Conservation (phyloP, 1,140 invertebrate genomes). For the Drosophila jambulina region DNA sequence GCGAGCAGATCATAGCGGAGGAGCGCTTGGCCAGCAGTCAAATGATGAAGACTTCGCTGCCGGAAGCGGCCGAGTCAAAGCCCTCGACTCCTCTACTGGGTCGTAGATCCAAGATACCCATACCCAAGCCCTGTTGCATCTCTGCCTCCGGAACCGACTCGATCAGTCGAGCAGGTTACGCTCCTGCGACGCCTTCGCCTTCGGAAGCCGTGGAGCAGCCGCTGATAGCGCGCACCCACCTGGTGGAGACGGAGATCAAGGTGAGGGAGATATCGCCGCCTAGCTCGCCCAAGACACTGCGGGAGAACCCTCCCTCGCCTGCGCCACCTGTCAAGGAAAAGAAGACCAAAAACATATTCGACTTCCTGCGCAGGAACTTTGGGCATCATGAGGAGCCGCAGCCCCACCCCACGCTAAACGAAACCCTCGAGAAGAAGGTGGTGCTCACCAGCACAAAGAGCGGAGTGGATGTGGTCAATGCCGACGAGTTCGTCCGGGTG, state of each 20-base stretch:
- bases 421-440: slow-evolving; percentile 71
- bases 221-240: slow-evolving; percentile 67
- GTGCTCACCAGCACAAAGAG: slow-evolving; percentile 73
- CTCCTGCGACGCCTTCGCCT: slow-evolving; percentile 12
- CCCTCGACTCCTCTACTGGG: slow-evolving; percentile 51
- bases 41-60: slow-evolving; percentile 65
- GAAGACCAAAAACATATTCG: slow-evolving; percentile 83
- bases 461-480: slow-evolving; percentile 69
- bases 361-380: slow-evolving; percentile 80
- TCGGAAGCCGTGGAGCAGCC: slow-evolving; percentile 43
- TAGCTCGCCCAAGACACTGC: slow-evolving; percentile 35
- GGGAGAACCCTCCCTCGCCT: slow-evolving; percentile 8
- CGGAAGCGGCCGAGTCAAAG: slow-evolving; percentile 26
- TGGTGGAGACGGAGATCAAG: slow-evolving; percentile 81
- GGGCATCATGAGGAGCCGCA: slow-evolving; percentile 66
- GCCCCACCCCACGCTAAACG: slow-evolving; percentile 60
- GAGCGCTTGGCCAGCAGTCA: slow-evolving; percentile 73
- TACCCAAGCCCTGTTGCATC: slow-evolving; percentile 75
- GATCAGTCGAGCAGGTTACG: slow-evolving; percentile 64
- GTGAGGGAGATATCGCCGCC: slow-evolving; percentile 65
- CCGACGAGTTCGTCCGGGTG: slow-evolving; percentile 64
- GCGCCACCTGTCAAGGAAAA: slow-evolving; percentile 55
- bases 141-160: slow-evolving; percentile 70
- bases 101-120: slow-evolving; percentile 78
- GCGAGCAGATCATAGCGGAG: slow-evolving; percentile 80